These are phyloP conservation scores for Chromoteleia sp. DNA, from an alignment of 2,888 invertebrate genomes.

Conservation along the genomic window DNA sequence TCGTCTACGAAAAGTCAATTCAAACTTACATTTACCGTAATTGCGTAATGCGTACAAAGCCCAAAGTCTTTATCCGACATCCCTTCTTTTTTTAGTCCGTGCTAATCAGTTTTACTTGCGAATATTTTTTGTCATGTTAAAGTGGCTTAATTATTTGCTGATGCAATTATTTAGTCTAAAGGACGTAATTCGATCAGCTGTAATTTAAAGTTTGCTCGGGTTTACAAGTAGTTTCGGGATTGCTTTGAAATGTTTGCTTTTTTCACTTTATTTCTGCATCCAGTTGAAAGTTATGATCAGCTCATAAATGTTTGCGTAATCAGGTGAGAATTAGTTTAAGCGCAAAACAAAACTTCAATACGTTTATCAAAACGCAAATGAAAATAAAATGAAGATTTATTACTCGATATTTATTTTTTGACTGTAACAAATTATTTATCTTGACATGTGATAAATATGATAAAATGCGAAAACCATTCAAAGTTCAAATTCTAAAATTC, in stretches of 20 bases:
- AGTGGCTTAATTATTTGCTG: conserved; percentile 15
- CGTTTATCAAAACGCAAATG: too few relatives aligned
- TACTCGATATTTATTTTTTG: too few relatives aligned
- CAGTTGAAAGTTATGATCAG: conserved; percentile 22
- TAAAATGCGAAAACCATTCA: too few relatives aligned
- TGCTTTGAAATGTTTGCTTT: conserved; percentile 16
- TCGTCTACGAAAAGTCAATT: conserved; percentile 35
- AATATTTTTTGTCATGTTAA: conserved; percentile 21
- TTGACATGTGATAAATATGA: too few relatives aligned
- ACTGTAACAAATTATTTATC: too few relatives aligned
- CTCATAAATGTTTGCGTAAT: conserved; percentile 28
- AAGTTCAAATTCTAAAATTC: too few relatives aligned
- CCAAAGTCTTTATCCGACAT: conserved; percentile 13
- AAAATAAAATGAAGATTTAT: too few relatives aligned
- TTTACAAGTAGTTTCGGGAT: conserved; percentile 20
- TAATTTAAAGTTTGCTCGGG: conserved; percentile 4
- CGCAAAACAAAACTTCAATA: neutral
- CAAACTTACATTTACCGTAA: conserved; percentile 31
- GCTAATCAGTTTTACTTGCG: conserved; percentile 7
- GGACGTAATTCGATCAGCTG: conserved; percentile 22
- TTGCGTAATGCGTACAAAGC: conserved; percentile 6
- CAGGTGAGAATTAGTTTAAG: neutral
- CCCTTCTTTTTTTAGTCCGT: neutral
- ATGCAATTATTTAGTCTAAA: conserved; percentile 6
- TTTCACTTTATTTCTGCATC: conserved; percentile 26